Percentiles rank a stretch among this genome's conserved stretches.
Conservation (phyloP, 2,888 invertebrate genomes). For the Noctua janthe region DNA sequence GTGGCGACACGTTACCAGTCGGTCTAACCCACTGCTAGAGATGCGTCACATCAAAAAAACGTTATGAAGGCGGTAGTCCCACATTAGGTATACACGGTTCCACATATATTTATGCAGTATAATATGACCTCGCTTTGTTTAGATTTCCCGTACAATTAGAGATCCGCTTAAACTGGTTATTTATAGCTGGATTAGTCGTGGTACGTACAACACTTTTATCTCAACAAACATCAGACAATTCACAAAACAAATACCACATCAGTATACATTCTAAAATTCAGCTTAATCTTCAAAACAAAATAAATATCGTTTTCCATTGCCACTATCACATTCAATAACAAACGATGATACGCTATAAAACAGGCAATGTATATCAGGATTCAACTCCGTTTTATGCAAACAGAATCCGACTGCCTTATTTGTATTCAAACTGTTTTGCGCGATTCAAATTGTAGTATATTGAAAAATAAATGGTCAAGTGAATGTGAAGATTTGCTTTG, state of each 20-base stretch:
- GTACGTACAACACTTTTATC: not conserved
- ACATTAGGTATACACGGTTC: too few species aligned
- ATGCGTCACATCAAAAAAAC: too few species aligned
- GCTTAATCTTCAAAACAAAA: constrained; percentile 34
- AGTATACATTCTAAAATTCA: constrained; percentile 11
- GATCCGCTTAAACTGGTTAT: not conserved
- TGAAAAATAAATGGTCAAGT: constrained; percentile 64
- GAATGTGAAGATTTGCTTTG: constrained; percentile 5
- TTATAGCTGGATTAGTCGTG: not conserved
- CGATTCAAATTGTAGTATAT: constrained; percentile 62
- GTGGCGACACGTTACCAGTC: too few species aligned
- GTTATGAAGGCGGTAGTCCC: too few species aligned
- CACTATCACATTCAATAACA: constrained; percentile 53
- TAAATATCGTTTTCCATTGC: constrained; percentile 45
- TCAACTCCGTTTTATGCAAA: constrained; percentile 46
- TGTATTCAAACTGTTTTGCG: constrained; percentile 60
- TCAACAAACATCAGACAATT: not conserved
- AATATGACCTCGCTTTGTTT: not conserved
- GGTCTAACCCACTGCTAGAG: too few species aligned
- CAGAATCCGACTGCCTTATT: constrained; percentile 57
- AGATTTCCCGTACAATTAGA: not conserved
- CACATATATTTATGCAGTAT: not conserved
- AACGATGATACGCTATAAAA: constrained; percentile 40
- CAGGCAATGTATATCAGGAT: constrained; percentile 45
- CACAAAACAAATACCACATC: constrained; percentile 5